Evolutionary conservation across 1,140 invertebrate genomes (phyloP), one percentile per base, ranked within the genome.

Genomic region (Zaprionus ghesquierei): DNA sequence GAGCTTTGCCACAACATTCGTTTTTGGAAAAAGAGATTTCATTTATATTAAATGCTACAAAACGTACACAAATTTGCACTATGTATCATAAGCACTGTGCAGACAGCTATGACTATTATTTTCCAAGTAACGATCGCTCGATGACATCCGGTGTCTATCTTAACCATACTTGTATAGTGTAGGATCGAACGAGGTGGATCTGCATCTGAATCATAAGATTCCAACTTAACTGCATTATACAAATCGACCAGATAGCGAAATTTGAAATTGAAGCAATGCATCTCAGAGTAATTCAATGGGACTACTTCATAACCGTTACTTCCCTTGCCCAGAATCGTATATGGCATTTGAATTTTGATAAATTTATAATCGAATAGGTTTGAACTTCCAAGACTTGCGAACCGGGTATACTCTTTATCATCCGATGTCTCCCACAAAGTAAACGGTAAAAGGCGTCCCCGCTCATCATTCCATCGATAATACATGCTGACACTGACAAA

Each of bases 281-380:
- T n/a, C 38, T 74, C 38, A 2, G 25, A 55, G 66, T 31, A 65
- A 10, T 13, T 49, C 27, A 77, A 15, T 0, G 5, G 22, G 5
- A 25, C 1, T 15, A 2, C 1, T 9, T 51, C 49, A 5, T 0
- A 25, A 0, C 0, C n/a, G 4, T 6, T 5, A 22, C 3, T 25
- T 2, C n/a, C n/a, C n/a, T n/a, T 2, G 3, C 2, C 23, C 49
- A 12, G 3, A 2, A 51, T 15, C 5, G 1, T 5, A 27, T 51
- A 51, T 22, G 20, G 20, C 20, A 8, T 5, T 13, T 46, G 18
- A 22, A 25, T 13, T 22, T 27, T 51, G 49, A 51, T 15, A 2
- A 1, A 8, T 3, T 46, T 0, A 46, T 46, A 44, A 3, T 20
- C 0, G 6, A 20, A 2, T 12, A 20, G 0, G 5, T 5, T 5